A percentile compares a stretch with the other conserved stretches of the same genome.
These are phyloP conservation scores for Drosophila sucinea DNA, from an alignment of 1,140 invertebrate genomes.

Conservation along the genomic window DNA sequence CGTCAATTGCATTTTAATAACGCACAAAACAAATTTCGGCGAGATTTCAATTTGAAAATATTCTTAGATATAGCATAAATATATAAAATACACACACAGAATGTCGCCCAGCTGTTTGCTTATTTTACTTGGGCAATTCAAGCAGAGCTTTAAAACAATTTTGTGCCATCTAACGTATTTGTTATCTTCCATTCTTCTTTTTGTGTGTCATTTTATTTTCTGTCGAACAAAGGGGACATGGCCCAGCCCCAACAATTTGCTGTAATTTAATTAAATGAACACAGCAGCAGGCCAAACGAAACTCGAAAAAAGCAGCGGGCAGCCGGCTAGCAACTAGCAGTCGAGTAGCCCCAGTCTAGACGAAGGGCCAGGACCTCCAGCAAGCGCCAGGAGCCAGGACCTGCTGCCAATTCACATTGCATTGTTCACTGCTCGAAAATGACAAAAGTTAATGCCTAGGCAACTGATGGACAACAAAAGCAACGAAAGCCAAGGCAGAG, in stretches of 20 bases:
- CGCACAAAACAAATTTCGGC: slow-evolving; percentile 30
- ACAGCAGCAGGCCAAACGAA: slow-evolving; percentile 75
- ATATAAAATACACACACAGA: slow-evolving; percentile 28
- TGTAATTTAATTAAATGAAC: slow-evolving; percentile 81
- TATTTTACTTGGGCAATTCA: background rate
- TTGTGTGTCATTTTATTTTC: slow-evolving; percentile 62
- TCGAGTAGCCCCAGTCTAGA: slow-evolving; percentile 4
- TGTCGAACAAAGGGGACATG: slow-evolving; percentile 41
- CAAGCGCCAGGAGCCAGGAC: slow-evolving; percentile 10
- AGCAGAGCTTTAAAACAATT: background rate
- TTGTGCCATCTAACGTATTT: slow-evolving; percentile 14
- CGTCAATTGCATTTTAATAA: slow-evolving; percentile 78
- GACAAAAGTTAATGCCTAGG: slow-evolving; percentile 78
- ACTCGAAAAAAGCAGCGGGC: slow-evolving; percentile 41
- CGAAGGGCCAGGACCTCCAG: slow-evolving; percentile 28
- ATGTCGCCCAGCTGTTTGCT: background rate
- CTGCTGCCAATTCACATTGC: slow-evolving; percentile 73
- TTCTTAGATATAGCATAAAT: slow-evolving; percentile 7
- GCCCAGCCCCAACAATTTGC: slow-evolving; percentile 72
- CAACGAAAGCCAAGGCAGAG: slow-evolving; percentile 42
- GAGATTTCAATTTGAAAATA: slow-evolving; percentile 40
- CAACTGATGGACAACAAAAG: slow-evolving; percentile 67
- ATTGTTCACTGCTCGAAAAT: slow-evolving; percentile 72
- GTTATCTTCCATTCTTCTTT: slow-evolving; percentile 56
- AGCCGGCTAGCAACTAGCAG: slow-evolving; percentile 23